Conservation (phyloP, 1,140 invertebrate species). For the Andricus grossulariae region DNA sequence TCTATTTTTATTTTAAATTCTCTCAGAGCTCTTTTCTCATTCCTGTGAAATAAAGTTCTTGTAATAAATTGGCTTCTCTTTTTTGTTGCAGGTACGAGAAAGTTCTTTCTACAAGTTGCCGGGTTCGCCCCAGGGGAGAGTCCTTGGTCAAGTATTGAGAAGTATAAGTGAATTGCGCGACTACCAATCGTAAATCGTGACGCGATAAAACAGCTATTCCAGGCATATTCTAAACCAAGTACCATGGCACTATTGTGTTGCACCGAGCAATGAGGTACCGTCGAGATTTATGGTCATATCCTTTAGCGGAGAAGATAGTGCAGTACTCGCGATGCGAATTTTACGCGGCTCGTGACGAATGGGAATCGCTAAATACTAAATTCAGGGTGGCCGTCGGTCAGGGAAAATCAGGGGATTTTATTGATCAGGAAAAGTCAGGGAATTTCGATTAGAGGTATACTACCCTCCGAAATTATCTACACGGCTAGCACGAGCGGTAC, state of each 20-base stretch:
- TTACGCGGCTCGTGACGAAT: slow-evolving; percentile 50
- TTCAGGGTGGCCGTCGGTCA: too few relatives aligned
- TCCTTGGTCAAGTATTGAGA: slow-evolving; percentile 31
- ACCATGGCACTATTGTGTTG: slow-evolving; percentile 61
- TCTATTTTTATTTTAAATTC: too few relatives aligned
- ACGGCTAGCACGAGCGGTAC: too few relatives aligned
- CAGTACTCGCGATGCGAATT: neutral
- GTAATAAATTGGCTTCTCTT: slow-evolving; percentile 37
- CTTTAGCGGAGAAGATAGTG: slow-evolving; percentile 43
- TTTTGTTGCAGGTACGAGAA: slow-evolving; percentile 53
- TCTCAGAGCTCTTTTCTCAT: too few relatives aligned
- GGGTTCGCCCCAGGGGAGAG: slow-evolving; percentile 8
- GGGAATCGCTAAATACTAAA: slow-evolving; percentile 40
- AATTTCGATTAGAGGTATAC: too few relatives aligned
- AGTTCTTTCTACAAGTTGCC: slow-evolving; percentile 18
- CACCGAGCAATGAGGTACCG: slow-evolving; percentile 58
- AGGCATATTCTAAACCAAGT: slow-evolving; percentile 36
- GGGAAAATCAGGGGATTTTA: too few relatives aligned
- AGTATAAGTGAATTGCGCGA: slow-evolving; percentile 37
- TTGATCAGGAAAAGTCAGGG: too few relatives aligned
- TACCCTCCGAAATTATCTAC: too few relatives aligned
- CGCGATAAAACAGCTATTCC: slow-evolving; percentile 56
- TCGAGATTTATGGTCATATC: slow-evolving; percentile 62
- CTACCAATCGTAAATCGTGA: slow-evolving; percentile 62
- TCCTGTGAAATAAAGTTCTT: slow-evolving; percentile 11